Percentiles rank a stretch among this genome's conserved stretches.
Evolutionary conservation across 1,140 invertebrate species (phyloP).

Genomic region (Drosophila tropicalis): DNA sequence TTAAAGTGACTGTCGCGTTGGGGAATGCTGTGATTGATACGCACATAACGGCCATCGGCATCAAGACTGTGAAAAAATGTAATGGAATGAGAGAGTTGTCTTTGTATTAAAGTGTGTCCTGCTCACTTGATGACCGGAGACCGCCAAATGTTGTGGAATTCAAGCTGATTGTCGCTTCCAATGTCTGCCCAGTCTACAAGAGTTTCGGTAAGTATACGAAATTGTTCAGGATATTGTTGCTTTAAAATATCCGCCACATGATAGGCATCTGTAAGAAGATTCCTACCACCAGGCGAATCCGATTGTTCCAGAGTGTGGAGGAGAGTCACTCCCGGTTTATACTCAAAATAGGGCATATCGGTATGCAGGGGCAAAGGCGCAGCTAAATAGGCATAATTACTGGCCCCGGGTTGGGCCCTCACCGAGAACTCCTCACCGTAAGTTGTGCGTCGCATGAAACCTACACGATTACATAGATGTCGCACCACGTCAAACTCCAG

Average conservation of each 20-base stretch:
- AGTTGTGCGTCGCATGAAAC: conserved; percentile 87
- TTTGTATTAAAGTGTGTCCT: not conserved
- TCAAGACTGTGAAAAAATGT: conserved; percentile 82
- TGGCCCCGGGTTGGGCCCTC: conserved; percentile 86
- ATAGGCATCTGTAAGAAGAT: conserved; percentile 86
- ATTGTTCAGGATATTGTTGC: conserved; percentile 84
- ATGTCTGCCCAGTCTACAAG: conserved; percentile 88
- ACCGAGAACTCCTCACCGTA: conserved; percentile 86
- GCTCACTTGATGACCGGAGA: conserved; percentile 86
- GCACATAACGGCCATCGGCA: conserved; percentile 83
- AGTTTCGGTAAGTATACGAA: conserved; percentile 84
- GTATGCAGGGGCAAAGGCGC: conserved; percentile 87
- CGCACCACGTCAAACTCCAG: conserved; percentile 84
- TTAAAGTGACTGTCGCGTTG: conserved; percentile 87
- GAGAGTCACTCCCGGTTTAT: conserved; percentile 87
- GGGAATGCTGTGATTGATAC: conserved; percentile 87
- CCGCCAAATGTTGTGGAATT: conserved; percentile 86
- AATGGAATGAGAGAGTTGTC: not conserved
- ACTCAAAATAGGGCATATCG: conserved; percentile 89
- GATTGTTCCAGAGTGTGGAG: conserved; percentile 88
- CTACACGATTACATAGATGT: conserved; percentile 85
- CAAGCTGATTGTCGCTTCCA: conserved; percentile 84
- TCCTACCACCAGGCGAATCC: conserved; percentile 85
- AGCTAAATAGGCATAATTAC: conserved; percentile 88
- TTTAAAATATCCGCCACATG: conserved; percentile 85